Conservation (phyloP, 2,113 vertebrate species). For the Platichthys stellatus region DNA sequence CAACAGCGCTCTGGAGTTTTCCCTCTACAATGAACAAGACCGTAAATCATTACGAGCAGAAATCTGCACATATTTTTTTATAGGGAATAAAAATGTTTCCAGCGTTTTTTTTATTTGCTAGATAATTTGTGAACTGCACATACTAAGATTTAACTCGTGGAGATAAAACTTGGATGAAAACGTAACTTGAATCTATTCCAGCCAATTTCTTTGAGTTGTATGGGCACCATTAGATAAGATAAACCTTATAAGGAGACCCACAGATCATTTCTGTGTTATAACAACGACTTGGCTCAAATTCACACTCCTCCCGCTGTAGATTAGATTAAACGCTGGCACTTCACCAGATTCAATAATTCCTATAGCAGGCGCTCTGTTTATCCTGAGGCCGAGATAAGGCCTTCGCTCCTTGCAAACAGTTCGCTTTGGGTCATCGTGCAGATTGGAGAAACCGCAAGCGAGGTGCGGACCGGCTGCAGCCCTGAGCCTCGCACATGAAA, state of each 20-base stretch:
- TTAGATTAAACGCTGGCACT: conserved; percentile 65
- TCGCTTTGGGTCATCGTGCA: neutral
- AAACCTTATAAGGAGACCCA: conserved; percentile 3
- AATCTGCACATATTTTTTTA: neutral
- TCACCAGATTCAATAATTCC: conserved; percentile 52
- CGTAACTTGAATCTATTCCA: conserved; percentile 9
- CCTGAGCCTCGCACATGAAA: conserved; percentile 7
- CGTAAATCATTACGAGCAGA: neutral
- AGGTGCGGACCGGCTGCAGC: neutral
- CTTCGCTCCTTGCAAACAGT: conserved; percentile 44
- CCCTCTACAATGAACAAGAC: neutral
- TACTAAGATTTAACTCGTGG: neutral
- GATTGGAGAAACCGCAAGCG: conserved; percentile 22
- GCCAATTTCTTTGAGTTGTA: neutral
- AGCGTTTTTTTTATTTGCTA: neutral
- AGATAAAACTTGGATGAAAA: conserved; percentile 10
- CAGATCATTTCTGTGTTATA: conserved; percentile 16
- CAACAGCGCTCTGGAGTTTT: neutral
- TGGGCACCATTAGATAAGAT: conserved; percentile 47
- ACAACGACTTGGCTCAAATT: conserved; percentile 41
- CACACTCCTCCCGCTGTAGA: conserved; percentile 45
- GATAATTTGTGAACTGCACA: neutral
- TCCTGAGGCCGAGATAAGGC: conserved; percentile 45
- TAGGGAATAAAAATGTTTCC: neutral
- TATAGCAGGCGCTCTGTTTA: conserved; percentile 54